These are phyloP conservation scores for Thecocarcelia acutangulata DNA, from an alignment of 2,888 invertebrate genomes.

Conservation along the genomic window DNA sequence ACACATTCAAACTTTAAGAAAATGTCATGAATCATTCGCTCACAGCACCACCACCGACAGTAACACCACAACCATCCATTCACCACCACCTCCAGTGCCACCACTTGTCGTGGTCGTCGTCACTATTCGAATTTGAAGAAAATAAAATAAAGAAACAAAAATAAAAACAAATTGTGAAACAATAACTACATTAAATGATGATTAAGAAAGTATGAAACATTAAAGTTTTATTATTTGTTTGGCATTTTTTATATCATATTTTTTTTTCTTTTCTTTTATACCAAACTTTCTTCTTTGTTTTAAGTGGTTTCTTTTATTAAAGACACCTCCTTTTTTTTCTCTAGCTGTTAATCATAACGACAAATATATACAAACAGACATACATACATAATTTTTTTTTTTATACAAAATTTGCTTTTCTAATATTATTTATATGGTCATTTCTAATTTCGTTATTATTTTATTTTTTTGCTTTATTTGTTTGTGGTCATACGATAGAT, in stretches of 20 bases:
- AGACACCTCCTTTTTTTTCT: conserved; percentile 2
- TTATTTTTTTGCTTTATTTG: conserved; percentile 8
- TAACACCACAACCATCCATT: background rate
- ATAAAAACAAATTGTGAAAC: too few species aligned
- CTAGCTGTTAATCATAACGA: background rate
- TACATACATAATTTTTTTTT: background rate
- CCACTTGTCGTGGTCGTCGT: conserved; percentile 37
- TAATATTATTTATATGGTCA: conserved; percentile 3
- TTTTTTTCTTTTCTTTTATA: conserved; percentile 30
- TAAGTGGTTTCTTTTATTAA: conserved; percentile 31
- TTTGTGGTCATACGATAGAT: conserved; percentile 57
- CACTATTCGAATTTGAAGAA: conserved; percentile 1
- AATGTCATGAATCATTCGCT: conserved; percentile 62
- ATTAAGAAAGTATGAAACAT: conserved; percentile 66
- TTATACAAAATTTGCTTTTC: background rate
- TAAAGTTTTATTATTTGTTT: conserved; percentile 51
- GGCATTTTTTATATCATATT: conserved; percentile 31
- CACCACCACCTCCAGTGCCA: conserved; percentile 4
- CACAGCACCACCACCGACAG: background rate
- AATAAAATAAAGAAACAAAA: too few species aligned
- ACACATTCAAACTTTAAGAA: conserved; percentile 23
- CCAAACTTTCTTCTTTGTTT: conserved; percentile 63
- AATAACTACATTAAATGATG: conserved; percentile 48
- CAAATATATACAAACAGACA: background rate
- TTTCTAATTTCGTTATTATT: conserved; percentile 26